phyloP scores from a whole-genome alignment of 37 sponge, comb jelly and placozoan species.

The Beroe ovata region DNA sequence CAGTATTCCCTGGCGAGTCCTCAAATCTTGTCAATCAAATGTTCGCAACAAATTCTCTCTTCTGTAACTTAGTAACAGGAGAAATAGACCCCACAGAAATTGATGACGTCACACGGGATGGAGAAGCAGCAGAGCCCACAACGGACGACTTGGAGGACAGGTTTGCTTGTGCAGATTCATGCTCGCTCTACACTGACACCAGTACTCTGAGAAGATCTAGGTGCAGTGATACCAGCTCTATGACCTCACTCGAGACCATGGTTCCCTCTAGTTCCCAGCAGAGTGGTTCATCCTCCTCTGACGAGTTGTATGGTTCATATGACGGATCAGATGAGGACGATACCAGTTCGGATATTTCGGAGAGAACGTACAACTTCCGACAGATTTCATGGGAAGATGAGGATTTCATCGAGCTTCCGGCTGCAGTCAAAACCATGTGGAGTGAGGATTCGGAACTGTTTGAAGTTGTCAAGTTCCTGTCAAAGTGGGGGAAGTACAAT shows the following conservation, averaged over 20 bases:
- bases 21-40: not conserved
- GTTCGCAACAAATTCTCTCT: not conserved
- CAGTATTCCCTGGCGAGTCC: not conserved
- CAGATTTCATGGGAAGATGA: not conserved
- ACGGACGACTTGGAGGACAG: not conserved
- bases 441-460: not conserved
- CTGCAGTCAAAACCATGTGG: not conserved
- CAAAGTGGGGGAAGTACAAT: slow-evolving; percentile 36
- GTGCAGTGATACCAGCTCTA: not conserved
- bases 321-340: not conserved
- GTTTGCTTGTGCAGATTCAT: not conserved
- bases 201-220: not conserved
- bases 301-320: not conserved
- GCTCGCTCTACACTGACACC: not conserved
- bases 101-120: not conserved
- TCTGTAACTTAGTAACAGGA: not conserved
- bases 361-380: not conserved
- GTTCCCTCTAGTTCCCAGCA: not conserved
- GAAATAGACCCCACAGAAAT: not conserved
- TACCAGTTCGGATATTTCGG: not conserved
- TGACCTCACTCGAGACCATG: not conserved
- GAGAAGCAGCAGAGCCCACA: not conserved
- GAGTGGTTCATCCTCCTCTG: not conserved
- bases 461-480: not conserved
- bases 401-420: not conserved